phyloP scores from a whole-genome alignment of 2,797 vertebrate species.

The Tolypeutes matacus region DNA sequence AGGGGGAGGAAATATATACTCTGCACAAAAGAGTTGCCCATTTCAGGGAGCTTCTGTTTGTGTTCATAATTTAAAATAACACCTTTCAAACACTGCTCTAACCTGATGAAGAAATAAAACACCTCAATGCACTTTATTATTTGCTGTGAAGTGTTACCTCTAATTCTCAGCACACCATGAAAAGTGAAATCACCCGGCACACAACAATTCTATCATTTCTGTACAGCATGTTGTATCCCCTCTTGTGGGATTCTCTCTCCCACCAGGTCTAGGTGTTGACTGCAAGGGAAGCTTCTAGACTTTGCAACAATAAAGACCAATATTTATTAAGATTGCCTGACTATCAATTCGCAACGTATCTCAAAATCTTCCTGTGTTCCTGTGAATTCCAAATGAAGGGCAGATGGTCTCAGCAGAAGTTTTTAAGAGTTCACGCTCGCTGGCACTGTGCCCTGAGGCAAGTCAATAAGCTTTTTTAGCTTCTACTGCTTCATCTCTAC shows the following conservation, averaged over 20 bases:
- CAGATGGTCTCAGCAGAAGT: neutral
- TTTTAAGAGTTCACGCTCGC: neutral
- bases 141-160: neutral
- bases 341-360: neutral
- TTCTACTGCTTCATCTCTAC: neutral
- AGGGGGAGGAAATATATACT: neutral
- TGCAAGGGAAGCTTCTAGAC: neutral
- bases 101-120: neutral
- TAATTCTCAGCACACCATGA: neutral
- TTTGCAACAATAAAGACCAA: neutral
- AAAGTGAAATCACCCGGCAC: neutral
- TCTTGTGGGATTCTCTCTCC: neutral
- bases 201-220: neutral
- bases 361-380: neutral
- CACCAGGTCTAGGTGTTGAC: neutral
- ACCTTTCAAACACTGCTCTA: neutral
- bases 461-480: neutral
- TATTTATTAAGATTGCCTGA: neutral
- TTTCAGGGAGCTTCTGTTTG: neutral
- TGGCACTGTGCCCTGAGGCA: neutral
- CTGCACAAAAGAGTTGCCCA: neutral
- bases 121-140: neutral
- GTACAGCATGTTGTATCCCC: neutral
- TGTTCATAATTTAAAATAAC: constrained; percentile 34
- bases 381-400: neutral